Evolutionary conservation across 2,113 vertebrate species (phyloP), one percentile per base, ranked within the genome.

Genomic region (Glaucidium brasilianum): DNA sequence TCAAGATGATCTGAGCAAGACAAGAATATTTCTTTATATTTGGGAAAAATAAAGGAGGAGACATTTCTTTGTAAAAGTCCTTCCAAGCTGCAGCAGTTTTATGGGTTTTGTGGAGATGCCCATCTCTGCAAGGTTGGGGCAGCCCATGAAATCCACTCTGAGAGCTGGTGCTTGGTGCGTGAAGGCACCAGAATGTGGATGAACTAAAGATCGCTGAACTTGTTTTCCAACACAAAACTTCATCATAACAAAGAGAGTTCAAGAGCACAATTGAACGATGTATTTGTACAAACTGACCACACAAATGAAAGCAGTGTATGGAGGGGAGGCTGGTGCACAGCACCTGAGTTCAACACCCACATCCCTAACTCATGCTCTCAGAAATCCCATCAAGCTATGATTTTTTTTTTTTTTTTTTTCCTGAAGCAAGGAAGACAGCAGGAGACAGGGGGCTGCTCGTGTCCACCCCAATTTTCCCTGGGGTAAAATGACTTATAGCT

Each of bases 361-460:
- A 8, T 78, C 52, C 34, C 21, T 16, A 29, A 43, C 15, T 55
- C 19, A 8, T 10, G 35, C 18, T 27, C 26, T 47, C 21, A 37
- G 21, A 82, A 85, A 72, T n/a, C 21, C 27, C 37, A 56, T 16
- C 22, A n/a, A 45, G 11, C 17, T 72, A 15, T 16, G 2, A 12
- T 62, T 85, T 39, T 85, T n/a, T n/a, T n/a, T n/a, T n/a, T n/a
- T n/a, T n/a, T n/a, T n/a, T n/a, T n/a, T 35, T 62, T 63, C 8
- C 12, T 30, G 32, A 59, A 66, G 23, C 5, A 25, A 53, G 35
- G 52, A 47, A 39, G 20, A 39, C 27, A 56, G 35, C 43, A 85
- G 39, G n/a, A 60, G 34, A 19, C 0, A 3, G 10, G 6, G 32
- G 20, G 21, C 32, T 52, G n/a, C n/a, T 85, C 0, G 0, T 45